A percentile compares a stretch with the other conserved stretches of the same genome.
phyloP scores from a whole-genome alignment of 2,113 vertebrate species.

The Poicephalus gulielmi region DNA sequence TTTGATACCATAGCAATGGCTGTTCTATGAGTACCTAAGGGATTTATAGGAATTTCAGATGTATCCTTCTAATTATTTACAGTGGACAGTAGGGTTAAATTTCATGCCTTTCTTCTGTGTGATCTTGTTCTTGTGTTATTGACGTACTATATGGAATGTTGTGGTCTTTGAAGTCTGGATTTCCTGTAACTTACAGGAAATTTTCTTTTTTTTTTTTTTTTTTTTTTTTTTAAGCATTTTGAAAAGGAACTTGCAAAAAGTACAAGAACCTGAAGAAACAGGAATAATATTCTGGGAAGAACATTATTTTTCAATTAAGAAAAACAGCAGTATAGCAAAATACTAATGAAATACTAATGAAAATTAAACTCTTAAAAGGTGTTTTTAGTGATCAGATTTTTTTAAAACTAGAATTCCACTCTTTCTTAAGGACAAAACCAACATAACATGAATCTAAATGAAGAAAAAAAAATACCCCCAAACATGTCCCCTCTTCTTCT shows the following conservation, averaged over 20 bases:
- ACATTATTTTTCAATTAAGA: neutral
- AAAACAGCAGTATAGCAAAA: neutral
- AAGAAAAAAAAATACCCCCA: neutral
- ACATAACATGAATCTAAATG: neutral
- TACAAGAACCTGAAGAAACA: neutral
- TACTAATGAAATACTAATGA: neutral
- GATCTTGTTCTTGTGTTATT: neutral
- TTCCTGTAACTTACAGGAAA: neutral
- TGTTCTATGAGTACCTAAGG: neutral
- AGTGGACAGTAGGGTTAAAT: neutral
- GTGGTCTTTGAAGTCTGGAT: neutral
- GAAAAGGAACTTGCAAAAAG: neutral
- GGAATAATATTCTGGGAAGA: neutral
- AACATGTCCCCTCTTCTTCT: accelerated
- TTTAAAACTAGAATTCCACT: neutral
- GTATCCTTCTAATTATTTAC: neutral
- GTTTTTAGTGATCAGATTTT: neutral
- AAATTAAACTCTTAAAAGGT: neutral
- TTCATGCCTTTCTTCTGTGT: neutral
- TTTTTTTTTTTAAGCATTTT: neutral
- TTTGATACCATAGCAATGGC: neutral
- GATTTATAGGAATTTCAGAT: neutral
- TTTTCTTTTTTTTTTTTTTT: neutral
- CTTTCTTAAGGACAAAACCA: neutral
- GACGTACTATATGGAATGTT: neutral